A percentile compares a stretch with the other conserved stretches of the same genome.
phyloP scores from a whole-genome alignment of 2,888 invertebrate genomes.

The Drosophila picticornis region DNA sequence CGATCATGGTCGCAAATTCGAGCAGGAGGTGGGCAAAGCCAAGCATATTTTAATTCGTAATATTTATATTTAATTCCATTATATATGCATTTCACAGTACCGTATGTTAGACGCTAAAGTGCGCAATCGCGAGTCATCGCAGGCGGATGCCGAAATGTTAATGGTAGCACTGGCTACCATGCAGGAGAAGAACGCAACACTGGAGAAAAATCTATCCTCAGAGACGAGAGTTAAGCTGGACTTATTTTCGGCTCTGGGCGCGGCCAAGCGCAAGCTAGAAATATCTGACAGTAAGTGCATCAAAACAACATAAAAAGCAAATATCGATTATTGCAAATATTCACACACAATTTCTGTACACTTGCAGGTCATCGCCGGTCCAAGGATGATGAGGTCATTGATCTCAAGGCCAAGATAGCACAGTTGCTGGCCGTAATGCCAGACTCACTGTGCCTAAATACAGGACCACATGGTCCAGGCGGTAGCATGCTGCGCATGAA shows the following conservation, averaged over 20 bases:
- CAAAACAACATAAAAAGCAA: slow-evolving; percentile 36
- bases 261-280: slow-evolving; percentile 95
- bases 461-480: slow-evolving; percentile 86
- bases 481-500: slow-evolving; percentile 88
- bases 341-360: not conserved
- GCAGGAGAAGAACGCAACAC: slow-evolving; percentile 95
- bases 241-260: slow-evolving; percentile 98
- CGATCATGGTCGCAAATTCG: slow-evolving; percentile 84
- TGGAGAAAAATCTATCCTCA: slow-evolving; percentile 97
- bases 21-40: slow-evolving; percentile 82
- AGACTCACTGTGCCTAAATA: slow-evolving; percentile 87
- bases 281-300: slow-evolving; percentile 91
- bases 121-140: slow-evolving; percentile 83
- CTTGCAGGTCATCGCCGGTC: slow-evolving; percentile 90
- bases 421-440: slow-evolving; percentile 96
- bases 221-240: slow-evolving; percentile 99
- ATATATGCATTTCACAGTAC: slow-evolving; percentile 63
- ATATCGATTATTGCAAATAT: too few species aligned
- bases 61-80: not conserved
- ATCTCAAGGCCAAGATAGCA: slow-evolving; percentile 95
- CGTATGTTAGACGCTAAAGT: slow-evolving; percentile 84
- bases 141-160: slow-evolving; percentile 89
- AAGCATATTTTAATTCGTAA: not conserved
- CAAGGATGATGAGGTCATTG: slow-evolving; percentile 96
- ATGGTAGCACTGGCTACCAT: slow-evolving; percentile 92